Evolutionary conservation across 2,888 invertebrate species (phyloP).

Genomic region (Rhamnusium bicolor): DNA sequence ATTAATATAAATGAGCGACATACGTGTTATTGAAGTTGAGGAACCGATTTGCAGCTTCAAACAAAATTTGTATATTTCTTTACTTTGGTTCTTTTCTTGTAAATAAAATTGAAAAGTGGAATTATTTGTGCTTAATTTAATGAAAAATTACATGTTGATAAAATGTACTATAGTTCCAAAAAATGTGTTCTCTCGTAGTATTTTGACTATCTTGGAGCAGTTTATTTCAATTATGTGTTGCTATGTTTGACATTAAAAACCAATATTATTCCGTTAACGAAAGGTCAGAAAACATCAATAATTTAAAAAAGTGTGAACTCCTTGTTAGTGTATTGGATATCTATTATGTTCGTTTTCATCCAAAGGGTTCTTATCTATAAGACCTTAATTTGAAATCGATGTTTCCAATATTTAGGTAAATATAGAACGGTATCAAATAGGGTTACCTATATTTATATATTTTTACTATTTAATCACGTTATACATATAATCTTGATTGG

Average conservation of each 20-base stretch:
- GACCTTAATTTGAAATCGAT: not conserved
- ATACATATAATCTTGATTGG: not conserved
- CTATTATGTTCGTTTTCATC: not conserved
- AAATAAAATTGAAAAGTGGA: no score
- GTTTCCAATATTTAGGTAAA: not conserved
- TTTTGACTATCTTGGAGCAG: no score
- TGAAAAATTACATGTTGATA: no score
- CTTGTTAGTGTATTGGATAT: not conserved
- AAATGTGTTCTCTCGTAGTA: no score
- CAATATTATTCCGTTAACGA: not conserved
- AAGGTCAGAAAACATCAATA: not conserved
- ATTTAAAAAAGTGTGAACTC: not conserved
- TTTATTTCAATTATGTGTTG: no score
- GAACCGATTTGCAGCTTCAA: no score
- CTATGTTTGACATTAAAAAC: not conserved
- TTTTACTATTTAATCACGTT: not conserved
- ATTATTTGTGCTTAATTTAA: no score
- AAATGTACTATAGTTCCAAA: no score
- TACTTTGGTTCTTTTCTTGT: no score
- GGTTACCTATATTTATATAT: not conserved
- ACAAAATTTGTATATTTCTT: no score
- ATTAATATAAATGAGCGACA: no score
- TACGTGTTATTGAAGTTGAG: no score
- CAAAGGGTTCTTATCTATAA: not conserved
- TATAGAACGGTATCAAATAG: not conserved